A percentile compares a stretch with the other conserved stretches of the same genome.
These are phyloP conservation scores for Hedya salicella DNA, from an alignment of 2,888 invertebrate genomes.

Conservation along the genomic window DNA sequence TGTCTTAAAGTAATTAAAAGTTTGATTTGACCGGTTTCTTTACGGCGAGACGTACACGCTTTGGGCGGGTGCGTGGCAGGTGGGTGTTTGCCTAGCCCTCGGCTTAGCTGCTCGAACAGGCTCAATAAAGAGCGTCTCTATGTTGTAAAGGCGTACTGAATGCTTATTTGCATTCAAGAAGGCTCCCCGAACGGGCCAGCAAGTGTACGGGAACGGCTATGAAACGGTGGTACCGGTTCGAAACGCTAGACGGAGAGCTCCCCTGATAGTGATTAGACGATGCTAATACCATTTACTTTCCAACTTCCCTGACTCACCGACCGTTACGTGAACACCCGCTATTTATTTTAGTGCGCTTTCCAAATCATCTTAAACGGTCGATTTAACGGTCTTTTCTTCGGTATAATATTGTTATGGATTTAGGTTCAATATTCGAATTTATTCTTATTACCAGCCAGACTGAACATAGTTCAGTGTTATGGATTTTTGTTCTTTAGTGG, in stretches of 20 bases:
- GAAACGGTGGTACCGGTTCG: slow-evolving; percentile 63
- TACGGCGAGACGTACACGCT: slow-evolving; percentile 47
- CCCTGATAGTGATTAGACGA: slow-evolving; percentile 82
- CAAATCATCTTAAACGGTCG: slow-evolving; percentile 70
- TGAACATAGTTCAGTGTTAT: neutral
- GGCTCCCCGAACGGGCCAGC: slow-evolving; percentile 75
- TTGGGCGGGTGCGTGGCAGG: slow-evolving; percentile 55
- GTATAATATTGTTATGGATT: slow-evolving; percentile 18
- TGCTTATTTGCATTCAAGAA: slow-evolving; percentile 84
- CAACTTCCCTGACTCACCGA: slow-evolving; percentile 79
- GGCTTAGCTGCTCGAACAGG: slow-evolving; percentile 74
- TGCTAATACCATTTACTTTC: slow-evolving; percentile 84
- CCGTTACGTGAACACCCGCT: slow-evolving; percentile 76
- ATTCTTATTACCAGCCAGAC: neutral
- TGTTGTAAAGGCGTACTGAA: slow-evolving; percentile 81
- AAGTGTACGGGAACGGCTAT: slow-evolving; percentile 73
- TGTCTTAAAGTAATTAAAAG: slow-evolving; percentile 42
- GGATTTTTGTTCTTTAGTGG: neutral
- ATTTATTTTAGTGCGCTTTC: slow-evolving; percentile 76
- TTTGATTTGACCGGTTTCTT: slow-evolving; percentile 39
- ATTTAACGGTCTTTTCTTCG: slow-evolving; percentile 54
- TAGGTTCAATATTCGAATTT: slow-evolving; percentile 7
- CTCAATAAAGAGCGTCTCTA: slow-evolving; percentile 79
- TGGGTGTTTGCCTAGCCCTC: slow-evolving; percentile 67
- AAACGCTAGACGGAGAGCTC: slow-evolving; percentile 74